Evolutionary conservation across 23 tunicate species (phyloP), one percentile per base, ranked within the genome.

Genomic region (Botrylloides violaceus): DNA sequence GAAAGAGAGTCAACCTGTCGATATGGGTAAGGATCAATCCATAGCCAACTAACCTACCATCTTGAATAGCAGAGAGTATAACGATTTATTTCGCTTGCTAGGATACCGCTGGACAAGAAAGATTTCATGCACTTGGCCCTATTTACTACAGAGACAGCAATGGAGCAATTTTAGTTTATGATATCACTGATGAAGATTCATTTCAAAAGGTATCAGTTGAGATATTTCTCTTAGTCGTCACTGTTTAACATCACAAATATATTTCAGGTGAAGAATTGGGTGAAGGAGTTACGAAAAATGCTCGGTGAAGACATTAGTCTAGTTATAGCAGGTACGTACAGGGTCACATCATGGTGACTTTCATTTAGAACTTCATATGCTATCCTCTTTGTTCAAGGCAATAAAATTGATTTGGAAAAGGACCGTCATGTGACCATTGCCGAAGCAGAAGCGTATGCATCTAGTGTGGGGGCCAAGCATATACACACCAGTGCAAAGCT

Each of bases 101-200:
- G 97, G 97, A 90, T 58, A 90, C 97, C 24, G 97, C 97, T 39
- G 97, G 97, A 2, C 97, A 90, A 73, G 97, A 90, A 68, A 66
- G 97, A 20, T 90, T 90, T 36, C 97, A 90, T 90, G 97, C 97
- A 1, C 77, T 90, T 12, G 97, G 97, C 26, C 97, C 97, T 22
- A 90, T 90, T 2, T 90, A 90, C 53, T 90, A 90, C 65, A 64
- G 97, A 53, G 97, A 90, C 36, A 78, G 85, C 65, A 90, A 90
- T 56, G 97, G 97, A 2, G 97, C 97, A 4, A 90, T 90, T 4
- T 57, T 90, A 23, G 97, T 90, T 30, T 90, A 90, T 79, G 97
- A 90, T 57, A 90, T 90, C 70, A 90, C 97, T 27, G 97, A 90
- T 74, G 97, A 90, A 75, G 97, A 90, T 68, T 83, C 90, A 2